Conservation (phyloP, 2,888 invertebrate genomes). For the Lamellibrachia columna region DNA sequence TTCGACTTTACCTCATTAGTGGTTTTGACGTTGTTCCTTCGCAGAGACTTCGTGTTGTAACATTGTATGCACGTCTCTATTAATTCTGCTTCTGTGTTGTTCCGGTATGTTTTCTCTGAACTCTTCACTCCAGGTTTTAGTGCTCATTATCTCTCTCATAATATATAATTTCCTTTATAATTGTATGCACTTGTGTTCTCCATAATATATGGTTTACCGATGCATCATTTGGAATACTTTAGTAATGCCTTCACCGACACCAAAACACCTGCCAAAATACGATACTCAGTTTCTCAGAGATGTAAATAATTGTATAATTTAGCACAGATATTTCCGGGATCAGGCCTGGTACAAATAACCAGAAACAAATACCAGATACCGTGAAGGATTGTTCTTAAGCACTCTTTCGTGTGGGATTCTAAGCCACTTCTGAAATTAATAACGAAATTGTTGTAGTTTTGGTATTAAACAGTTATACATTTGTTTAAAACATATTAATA, state of each 20-base stretch:
- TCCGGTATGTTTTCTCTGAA: background rate
- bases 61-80: background rate
- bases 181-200: background rate
- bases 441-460: too few species aligned
- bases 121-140: background rate
- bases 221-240: background rate
- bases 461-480: background rate
- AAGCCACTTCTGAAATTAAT: too few species aligned
- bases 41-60: background rate
- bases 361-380: too few species aligned
- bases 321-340: too few species aligned
- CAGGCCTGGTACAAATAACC: too few species aligned
- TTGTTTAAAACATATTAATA: too few species aligned
- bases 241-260: background rate
- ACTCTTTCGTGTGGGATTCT: too few species aligned
- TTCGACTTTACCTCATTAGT: background rate
- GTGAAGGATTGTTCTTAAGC: too few species aligned
- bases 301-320: too few species aligned
- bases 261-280: too few species aligned
- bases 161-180: background rate
- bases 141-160: background rate
- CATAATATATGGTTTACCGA: background rate
- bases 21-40: background rate
- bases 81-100: background rate
- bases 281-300: too few species aligned